These are phyloP conservation scores for Endomychus coccineus DNA, from an alignment of 2,888 invertebrate species.

Conservation along the genomic window DNA sequence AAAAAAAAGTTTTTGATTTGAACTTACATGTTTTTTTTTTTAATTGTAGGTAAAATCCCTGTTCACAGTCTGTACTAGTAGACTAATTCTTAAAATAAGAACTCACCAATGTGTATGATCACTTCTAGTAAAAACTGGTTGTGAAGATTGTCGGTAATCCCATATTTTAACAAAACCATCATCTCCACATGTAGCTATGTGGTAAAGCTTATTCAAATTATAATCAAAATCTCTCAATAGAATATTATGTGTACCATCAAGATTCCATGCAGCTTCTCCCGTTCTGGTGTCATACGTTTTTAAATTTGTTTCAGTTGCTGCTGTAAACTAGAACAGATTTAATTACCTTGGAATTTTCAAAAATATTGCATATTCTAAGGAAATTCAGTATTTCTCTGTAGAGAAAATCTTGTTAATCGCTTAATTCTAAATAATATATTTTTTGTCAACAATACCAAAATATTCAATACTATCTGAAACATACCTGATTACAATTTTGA, in stretches of 20 bases:
- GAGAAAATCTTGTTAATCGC: too few relatives aligned
- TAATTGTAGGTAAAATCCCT: too few relatives aligned
- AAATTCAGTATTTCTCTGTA: too few relatives aligned
- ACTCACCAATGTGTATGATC: constrained; percentile 81
- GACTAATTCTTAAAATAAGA: constrained; percentile 3
- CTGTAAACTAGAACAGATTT: constrained; percentile 59
- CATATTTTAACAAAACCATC: constrained; percentile 93
- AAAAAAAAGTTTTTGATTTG: too few relatives aligned
- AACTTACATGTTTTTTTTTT: too few relatives aligned
- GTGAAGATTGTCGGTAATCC: constrained; percentile 80
- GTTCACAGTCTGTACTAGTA: not conserved
- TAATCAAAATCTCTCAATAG: constrained; percentile 88
- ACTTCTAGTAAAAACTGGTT: constrained; percentile 70
- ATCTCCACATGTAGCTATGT: constrained; percentile 89
- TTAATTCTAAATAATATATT: too few relatives aligned
- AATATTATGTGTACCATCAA: constrained; percentile 79
- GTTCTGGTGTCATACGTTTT: constrained; percentile 81
- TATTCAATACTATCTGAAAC: too few relatives aligned
- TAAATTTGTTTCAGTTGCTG: constrained; percentile 78
- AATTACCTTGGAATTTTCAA: too few relatives aligned
- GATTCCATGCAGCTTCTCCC: constrained; percentile 69
- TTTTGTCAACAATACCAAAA: too few relatives aligned
- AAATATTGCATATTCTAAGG: too few relatives aligned
- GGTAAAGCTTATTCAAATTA: constrained; percentile 96
- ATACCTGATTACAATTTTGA: constrained; percentile 70